Percentiles rank a stretch among this genome's conserved stretches.
Evolutionary conservation across 2,113 vertebrate genomes (phyloP).

Genomic region (Vimba vimba): DNA sequence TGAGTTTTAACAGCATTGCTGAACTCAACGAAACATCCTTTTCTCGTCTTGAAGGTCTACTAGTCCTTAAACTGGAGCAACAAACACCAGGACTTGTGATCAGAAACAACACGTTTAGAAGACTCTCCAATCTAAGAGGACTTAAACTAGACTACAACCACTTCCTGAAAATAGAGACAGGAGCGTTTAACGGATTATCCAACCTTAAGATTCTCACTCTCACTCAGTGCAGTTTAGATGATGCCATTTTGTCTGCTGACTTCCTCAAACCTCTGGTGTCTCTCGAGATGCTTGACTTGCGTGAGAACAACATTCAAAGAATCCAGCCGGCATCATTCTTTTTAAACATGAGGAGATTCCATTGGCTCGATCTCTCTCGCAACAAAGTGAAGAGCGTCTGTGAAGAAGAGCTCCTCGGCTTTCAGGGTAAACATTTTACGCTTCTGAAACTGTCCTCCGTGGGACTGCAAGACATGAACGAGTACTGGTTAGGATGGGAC

Average conservation of each 20-base stretch:
- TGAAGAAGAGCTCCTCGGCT: conserved; percentile 78
- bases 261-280: conserved; percentile 81
- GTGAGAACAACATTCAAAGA: conserved; percentile 71
- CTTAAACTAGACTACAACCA: conserved; percentile 75
- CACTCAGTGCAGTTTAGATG: conserved; percentile 69
- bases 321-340: conserved; percentile 82
- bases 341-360: conserved; percentile 72
- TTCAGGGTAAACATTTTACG: conserved; percentile 79
- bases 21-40: conserved; percentile 76
- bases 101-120: conserved; percentile 78
- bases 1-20: conserved; percentile 77
- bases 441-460: conserved; percentile 71
- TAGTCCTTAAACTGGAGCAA: conserved; percentile 66
- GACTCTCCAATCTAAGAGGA: conserved; percentile 72
- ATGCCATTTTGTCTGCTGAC: conserved; percentile 74
- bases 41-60: conserved; percentile 68
- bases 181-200: conserved; percentile 81
- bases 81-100: conserved; percentile 73
- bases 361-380: conserved; percentile 69
- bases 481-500: conserved; percentile 68
- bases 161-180: conserved; percentile 71
- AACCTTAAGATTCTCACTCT: conserved; percentile 73
- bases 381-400: conserved; percentile 79
- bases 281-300: conserved; percentile 77
- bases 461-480: conserved; percentile 1